These are phyloP conservation scores for Sipha flava DNA, from an alignment of 1,140 invertebrate species.

Conservation along the genomic window DNA sequence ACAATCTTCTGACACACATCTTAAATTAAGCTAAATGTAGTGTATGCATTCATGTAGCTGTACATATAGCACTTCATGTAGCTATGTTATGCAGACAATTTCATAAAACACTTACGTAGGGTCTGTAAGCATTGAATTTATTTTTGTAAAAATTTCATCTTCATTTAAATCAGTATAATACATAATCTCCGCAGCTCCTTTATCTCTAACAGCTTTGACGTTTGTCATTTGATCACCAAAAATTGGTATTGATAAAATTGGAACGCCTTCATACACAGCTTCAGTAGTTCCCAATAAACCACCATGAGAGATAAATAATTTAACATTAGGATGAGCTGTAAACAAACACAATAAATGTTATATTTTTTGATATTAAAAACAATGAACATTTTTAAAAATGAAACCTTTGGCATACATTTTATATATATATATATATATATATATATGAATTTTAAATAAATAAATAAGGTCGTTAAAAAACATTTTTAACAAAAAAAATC, in stretches of 20 bases:
- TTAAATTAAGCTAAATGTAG: no score
- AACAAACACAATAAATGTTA: background rate
- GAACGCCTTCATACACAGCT: slow-evolving; percentile 50
- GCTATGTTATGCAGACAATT: background rate
- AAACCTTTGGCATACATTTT: no score
- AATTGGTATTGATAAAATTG: slow-evolving; percentile 54
- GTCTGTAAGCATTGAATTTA: slow-evolving; percentile 12
- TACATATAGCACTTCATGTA: no score
- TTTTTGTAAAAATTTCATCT: slow-evolving; percentile 33
- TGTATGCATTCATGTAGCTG: no score
- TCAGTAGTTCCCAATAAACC: slow-evolving; percentile 55
- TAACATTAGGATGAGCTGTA: slow-evolving; percentile 47
- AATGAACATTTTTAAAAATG: no score
- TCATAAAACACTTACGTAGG: background rate
- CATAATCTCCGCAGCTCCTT: slow-evolving; percentile 42
- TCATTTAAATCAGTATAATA: slow-evolving; percentile 43
- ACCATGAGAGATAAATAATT: slow-evolving; percentile 57
- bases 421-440: no score
- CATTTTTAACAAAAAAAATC: no score
- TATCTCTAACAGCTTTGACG: slow-evolving; percentile 39
- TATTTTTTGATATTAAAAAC: no score
- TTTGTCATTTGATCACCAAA: slow-evolving; percentile 52
- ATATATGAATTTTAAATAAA: no score
- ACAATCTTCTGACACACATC: no score
- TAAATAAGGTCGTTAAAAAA: no score